Evolutionary conservation across 53 echinoderm and acorn worm species (phyloP).

Genomic region (Stichopus horrens): DNA sequence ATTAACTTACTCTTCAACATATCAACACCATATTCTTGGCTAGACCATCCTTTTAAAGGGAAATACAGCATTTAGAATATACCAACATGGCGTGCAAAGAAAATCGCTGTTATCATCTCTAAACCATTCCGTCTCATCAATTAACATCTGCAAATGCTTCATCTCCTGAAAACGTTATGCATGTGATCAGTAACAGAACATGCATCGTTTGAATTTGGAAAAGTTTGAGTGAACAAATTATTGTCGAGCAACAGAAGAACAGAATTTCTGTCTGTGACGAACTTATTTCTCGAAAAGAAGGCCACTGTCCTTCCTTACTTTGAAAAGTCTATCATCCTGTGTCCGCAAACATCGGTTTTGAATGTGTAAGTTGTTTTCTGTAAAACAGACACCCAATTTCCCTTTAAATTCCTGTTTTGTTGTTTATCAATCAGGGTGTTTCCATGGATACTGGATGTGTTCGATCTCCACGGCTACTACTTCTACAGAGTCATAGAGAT

Average conservation of each 20-base stretch:
- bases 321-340: not conserved
- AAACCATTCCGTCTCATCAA: no score
- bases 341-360: no score
- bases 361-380: no score
- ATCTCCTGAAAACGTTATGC: not conserved
- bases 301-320: not conserved
- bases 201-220: not conserved
- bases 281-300: no score
- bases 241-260: not conserved
- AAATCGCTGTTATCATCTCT: no score
- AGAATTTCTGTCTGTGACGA: no score
- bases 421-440: slow-evolving; percentile 67
- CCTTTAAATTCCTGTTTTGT: not conserved
- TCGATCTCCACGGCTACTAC: slow-evolving; percentile 80
- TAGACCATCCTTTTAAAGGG: not conserved
- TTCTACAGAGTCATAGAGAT: slow-evolving; percentile 98
- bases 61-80: no score
- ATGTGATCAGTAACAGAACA: not conserved
- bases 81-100: no score
- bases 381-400: no score
- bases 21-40: no score
- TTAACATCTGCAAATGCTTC: not conserved
- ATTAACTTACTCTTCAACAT: not conserved
- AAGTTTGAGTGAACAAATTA: no score
- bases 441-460: slow-evolving; percentile 94